Evolutionary conservation across 2,797 vertebrate genomes (phyloP).

Genomic region (Bufotes viridis): DNA sequence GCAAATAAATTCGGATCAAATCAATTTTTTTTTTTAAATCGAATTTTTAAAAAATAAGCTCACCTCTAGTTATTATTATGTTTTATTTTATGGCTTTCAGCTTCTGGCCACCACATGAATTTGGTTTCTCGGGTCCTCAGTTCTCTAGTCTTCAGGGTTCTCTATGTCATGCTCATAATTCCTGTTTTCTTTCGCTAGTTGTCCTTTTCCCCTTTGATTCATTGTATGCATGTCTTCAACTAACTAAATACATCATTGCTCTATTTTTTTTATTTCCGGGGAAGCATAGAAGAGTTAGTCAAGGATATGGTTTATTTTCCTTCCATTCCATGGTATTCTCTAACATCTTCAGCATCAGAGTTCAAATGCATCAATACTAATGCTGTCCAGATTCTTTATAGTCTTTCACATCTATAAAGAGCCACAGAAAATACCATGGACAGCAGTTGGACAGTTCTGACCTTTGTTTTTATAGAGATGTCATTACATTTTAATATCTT

Average conservation of each 20-base stretch:
- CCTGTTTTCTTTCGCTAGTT: neutral
- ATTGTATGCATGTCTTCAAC: neutral
- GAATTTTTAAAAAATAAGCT: too few relatives aligned
- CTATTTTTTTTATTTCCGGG: too few relatives aligned
- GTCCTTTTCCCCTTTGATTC: neutral
- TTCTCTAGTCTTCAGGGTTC: too few relatives aligned
- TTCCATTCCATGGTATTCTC: neutral
- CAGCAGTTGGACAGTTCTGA: neutral
- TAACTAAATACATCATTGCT: too few relatives aligned
- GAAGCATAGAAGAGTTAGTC: neutral
- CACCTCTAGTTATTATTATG: too few relatives aligned
- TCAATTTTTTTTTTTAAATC: too few relatives aligned
- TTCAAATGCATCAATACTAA: neutral
- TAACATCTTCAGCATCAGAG: neutral
- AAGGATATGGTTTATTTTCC: neutral
- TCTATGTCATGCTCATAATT: too few relatives aligned
- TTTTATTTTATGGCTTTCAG: too few relatives aligned
- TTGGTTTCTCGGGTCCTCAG: neutral
- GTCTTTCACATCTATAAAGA: neutral
- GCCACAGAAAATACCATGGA: neutral
- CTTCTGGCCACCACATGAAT: neutral
- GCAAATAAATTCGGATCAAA: too few relatives aligned
- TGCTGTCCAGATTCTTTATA: neutral
- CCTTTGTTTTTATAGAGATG: slow-evolving; percentile 1
- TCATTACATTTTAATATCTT: neutral